Evolutionary conservation across 2,113 vertebrate species (phyloP).

Genomic region (Tichodroma muraria): DNA sequence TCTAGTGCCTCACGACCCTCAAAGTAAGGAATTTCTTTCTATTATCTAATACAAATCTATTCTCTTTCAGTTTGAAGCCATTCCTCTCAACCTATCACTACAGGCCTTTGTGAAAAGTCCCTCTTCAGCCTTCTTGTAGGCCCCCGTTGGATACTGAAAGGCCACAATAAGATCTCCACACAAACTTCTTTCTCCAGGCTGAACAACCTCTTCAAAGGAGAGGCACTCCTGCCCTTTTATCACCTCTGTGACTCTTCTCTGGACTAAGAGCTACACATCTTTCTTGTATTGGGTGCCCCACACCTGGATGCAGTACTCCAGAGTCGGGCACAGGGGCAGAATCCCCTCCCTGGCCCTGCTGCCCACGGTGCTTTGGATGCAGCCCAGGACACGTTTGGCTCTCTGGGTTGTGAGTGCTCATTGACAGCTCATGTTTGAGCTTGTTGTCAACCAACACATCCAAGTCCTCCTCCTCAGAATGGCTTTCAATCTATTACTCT

Average conservation of each 20-base stretch:
- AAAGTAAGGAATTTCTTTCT: neutral
- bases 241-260: neutral
- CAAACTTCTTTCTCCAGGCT: neutral
- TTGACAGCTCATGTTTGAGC: neutral
- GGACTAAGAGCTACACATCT: neutral
- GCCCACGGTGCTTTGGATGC: accelerated
- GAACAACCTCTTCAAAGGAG: neutral
- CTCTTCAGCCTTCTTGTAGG: neutral
- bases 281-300: neutral
- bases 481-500: neutral
- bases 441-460: neutral
- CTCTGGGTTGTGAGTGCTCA: neutral
- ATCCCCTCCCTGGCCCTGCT: accelerated
- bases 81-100: neutral
- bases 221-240: neutral
- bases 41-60: neutral
- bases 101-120: neutral
- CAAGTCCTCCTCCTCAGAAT: neutral
- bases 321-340: neutral
- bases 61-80: neutral
- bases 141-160: neutral
- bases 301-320: neutral
- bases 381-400: accelerated
- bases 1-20: neutral
- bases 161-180: neutral